These are phyloP conservation scores for Ranitomeya variabilis DNA, from an alignment of 2,113 vertebrate genomes.

Conservation along the genomic window DNA sequence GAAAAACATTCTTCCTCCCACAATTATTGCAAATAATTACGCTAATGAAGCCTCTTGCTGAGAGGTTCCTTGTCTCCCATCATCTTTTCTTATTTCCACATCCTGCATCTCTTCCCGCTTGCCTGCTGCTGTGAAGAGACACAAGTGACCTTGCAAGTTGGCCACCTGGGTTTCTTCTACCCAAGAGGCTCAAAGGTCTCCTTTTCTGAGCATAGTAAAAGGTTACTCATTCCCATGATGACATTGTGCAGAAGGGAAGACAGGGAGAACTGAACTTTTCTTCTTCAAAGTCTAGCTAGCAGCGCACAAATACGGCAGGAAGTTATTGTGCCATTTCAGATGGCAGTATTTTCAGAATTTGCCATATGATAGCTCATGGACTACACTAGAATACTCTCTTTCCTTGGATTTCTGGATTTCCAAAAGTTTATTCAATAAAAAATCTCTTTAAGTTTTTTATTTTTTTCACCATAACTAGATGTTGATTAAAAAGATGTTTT, in stretches of 20 bases:
- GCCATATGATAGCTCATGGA: background rate
- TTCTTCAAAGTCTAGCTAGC: background rate
- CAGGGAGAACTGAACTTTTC: background rate
- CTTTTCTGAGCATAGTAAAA: slow-evolving; percentile 33
- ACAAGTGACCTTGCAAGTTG: slow-evolving; percentile 33
- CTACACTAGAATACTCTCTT: background rate
- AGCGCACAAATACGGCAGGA: background rate
- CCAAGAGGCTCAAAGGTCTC: slow-evolving; percentile 17
- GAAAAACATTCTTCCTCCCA: background rate
- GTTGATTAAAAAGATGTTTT: background rate
- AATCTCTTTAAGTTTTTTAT: too few relatives aligned
- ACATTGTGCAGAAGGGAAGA: background rate
- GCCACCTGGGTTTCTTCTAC: slow-evolving; percentile 24
- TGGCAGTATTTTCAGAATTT: background rate
- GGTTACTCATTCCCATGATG: slow-evolving; percentile 38
- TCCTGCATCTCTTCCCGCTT: background rate
- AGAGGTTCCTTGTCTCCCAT: slow-evolving; percentile 3
- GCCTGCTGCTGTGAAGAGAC: slow-evolving; percentile 31
- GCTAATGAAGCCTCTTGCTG: slow-evolving; percentile 38
- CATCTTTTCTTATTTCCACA: background rate
- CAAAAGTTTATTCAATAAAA: background rate
- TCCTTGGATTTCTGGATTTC: background rate
- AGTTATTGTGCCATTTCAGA: too few relatives aligned
- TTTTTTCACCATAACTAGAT: background rate
- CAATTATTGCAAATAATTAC: slow-evolving; percentile 48